A percentile compares a stretch with the other conserved stretches of the same genome.
phyloP scores from a whole-genome alignment of 2,113 vertebrate genomes.

The Microcebus griseorufus region DNA sequence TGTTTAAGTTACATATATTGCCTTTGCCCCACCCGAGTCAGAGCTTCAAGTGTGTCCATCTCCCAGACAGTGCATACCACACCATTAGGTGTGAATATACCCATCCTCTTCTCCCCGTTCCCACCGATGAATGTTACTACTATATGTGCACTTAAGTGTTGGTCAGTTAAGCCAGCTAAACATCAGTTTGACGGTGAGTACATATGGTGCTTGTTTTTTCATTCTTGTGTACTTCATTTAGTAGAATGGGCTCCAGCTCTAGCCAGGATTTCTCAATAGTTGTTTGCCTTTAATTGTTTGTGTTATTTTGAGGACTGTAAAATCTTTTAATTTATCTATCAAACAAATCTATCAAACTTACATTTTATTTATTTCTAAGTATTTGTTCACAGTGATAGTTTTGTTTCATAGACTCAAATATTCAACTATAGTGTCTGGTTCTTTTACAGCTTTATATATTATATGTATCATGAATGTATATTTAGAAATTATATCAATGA shows the following conservation, averaged over 20 bases:
- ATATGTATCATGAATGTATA: background rate
- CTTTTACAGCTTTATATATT: background rate
- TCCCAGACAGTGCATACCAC: too few species aligned
- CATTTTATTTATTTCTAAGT: background rate
- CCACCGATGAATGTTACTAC: too few species aligned
- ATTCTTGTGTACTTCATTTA: too few species aligned
- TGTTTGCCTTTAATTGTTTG: background rate
- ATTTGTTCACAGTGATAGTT: background rate
- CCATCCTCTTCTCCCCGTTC: fast-evolving
- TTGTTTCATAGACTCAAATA: background rate
- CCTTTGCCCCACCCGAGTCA: too few species aligned
- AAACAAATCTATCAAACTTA: background rate
- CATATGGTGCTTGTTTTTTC: too few species aligned
- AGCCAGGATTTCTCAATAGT: background rate
- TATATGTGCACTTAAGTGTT: too few species aligned
- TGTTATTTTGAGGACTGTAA: background rate
- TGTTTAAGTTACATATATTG: too few species aligned
- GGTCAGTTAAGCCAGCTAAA: too few species aligned
- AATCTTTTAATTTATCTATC: background rate
- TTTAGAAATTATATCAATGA: background rate
- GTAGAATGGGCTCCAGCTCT: too few species aligned
- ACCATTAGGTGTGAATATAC: too few species aligned
- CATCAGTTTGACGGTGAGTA: too few species aligned
- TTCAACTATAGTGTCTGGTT: background rate
- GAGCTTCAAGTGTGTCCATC: too few species aligned